Evolutionary conservation across 2,113 vertebrate genomes (phyloP).

Genomic region (Tor tambroides): DNA sequence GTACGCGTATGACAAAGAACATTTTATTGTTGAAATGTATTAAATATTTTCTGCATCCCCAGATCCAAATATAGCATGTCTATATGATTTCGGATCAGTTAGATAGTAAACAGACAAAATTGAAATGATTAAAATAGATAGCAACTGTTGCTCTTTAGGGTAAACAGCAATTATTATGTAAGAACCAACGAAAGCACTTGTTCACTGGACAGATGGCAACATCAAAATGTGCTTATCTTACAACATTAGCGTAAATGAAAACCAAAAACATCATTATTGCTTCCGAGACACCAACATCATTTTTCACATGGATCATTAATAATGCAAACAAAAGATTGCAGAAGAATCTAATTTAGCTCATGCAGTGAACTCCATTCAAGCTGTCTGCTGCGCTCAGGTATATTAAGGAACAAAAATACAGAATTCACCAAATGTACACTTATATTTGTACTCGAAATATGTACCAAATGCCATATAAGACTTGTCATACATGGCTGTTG

Average conservation of each 20-base stretch:
- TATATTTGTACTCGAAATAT: not conserved
- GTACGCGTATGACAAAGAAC: no score
- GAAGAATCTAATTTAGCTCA: constrained; percentile 18
- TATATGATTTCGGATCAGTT: not conserved
- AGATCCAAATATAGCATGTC: not conserved
- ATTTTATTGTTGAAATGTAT: not conserved
- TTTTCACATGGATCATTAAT: constrained; percentile 36
- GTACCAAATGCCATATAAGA: not conserved
- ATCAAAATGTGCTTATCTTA: constrained; percentile 24
- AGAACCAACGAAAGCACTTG: not conserved
- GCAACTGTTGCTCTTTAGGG: not conserved
- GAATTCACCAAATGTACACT: not conserved
- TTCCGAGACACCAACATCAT: not conserved
- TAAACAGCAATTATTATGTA: not conserved
- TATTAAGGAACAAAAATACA: not conserved
- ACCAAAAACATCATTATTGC: constrained; percentile 31
- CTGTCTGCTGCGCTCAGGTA: not conserved
- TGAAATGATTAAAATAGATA: not conserved
- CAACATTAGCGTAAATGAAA: not conserved
- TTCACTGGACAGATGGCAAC: not conserved
- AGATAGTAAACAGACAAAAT: not conserved
- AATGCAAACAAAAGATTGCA: constrained; percentile 32
- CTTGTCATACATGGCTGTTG: not conserved
- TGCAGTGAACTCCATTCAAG: not conserved
- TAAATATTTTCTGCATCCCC: not conserved